phyloP scores from a whole-genome alignment of 2,113 vertebrate species.

The Cyphomyrus discorhynchus region DNA sequence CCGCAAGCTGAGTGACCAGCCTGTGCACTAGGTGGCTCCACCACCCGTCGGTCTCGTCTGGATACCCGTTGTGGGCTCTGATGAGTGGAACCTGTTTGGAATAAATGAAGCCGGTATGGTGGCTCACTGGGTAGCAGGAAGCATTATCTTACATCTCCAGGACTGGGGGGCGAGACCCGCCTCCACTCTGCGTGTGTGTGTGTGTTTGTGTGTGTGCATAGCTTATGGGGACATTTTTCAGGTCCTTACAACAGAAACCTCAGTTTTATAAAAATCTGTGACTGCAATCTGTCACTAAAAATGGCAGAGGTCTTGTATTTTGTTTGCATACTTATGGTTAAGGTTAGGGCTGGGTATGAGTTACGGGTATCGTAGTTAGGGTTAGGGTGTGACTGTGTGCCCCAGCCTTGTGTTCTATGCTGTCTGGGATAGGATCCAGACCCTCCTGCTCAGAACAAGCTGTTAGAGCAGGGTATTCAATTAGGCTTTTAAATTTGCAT shows the following conservation, averaged over 20 bases:
- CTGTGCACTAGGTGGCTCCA: not conserved
- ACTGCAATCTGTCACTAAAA: not conserved
- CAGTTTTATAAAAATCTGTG: not conserved
- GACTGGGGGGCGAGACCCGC: not conserved
- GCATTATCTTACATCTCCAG: not conserved
- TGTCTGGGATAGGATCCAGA: not conserved
- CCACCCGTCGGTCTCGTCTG: not conserved
- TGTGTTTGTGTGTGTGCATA: not conserved
- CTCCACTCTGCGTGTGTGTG: not conserved
- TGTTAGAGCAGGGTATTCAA: not conserved
- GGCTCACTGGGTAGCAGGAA: not conserved
- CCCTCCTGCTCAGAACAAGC: not conserved
- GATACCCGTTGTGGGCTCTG: not conserved
- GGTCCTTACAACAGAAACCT: not conserved
- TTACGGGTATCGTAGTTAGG: not conserved
- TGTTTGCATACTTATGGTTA: not conserved
- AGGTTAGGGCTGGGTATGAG: not conserved
- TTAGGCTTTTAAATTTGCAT: not conserved
- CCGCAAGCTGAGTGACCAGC: not conserved
- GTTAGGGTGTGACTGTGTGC: not conserved
- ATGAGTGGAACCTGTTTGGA: not conserved
- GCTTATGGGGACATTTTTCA: not conserved
- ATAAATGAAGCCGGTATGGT: not conserved
- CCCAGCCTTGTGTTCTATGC: not conserved
- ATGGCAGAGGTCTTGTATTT: not conserved